Evolutionary conservation across 2,113 vertebrate genomes (phyloP), one percentile per base, ranked within the genome.

Genomic region (Xenopus borealis): DNA sequence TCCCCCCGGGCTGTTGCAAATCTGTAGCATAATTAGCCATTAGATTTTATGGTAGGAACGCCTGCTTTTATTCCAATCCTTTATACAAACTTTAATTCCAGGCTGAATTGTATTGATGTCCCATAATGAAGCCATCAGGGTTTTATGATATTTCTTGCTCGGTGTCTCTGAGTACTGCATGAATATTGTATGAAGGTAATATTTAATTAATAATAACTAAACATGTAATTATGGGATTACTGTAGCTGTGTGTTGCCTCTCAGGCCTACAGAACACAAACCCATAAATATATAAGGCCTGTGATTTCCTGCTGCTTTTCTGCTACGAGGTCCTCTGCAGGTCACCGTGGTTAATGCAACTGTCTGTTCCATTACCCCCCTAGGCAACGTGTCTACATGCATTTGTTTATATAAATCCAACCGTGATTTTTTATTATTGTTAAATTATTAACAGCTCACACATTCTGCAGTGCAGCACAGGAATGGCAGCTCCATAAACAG

Each of bases 141-240:
- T 8, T 40, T 47, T 9, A 47, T 71, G 69, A 50, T 62, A 44
- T 71, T 62, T 19, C 55, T 58, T 62, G 58, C 44, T 44, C 19
- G 47, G 69, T 47, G 44, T 27, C 27, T 40, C 69, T 40, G 67
- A 69, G 47, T 62, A 44, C 61, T 47, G 44, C 33, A 71, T 71
- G 58, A 71, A 71, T 71, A 62, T 71, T 71, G 58, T 45, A 71
- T 71, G 40, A 71, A 71, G 40, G 19, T 71, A 71, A 71, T 71
- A 71, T 62, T 71, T 71, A 71, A 71, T 47, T 71, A 62, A 61
- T 71, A 71, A 71, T 71, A 71, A 47, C 69, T 45, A 71, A 62
- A 61, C 69, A 71, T 71, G 69, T 71, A 71, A 71, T 71, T 62
- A 61, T 44, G 40, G 58, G 33, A 71, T 71, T 23, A 62, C 58